Evolutionary conservation across 2,888 invertebrate genomes (phyloP).

Genomic region (Dyspetes luteomarginatus): DNA sequence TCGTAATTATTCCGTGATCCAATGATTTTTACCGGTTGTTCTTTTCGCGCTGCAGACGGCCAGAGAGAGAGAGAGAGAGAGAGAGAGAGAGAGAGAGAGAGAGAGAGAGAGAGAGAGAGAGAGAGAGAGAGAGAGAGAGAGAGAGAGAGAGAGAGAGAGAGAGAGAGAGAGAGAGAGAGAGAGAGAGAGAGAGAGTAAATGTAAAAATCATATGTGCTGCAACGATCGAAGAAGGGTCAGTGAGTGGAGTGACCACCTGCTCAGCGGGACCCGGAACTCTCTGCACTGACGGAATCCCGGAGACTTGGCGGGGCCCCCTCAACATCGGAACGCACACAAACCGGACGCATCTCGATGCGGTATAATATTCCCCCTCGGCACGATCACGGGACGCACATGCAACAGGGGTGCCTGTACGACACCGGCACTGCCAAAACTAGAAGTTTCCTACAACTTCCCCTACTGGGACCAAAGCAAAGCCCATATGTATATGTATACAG

Average conservation of each 20-base stretch:
- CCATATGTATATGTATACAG: neutral
- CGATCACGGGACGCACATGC: conserved; percentile 43
- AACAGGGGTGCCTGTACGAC: conserved; percentile 29
- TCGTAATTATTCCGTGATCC: neutral
- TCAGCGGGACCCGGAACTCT: conserved; percentile 44
- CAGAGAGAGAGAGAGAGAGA: no score
- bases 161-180: no score
- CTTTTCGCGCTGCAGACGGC: no score
- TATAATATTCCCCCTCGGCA: conserved; percentile 1
- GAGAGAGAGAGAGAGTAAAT: no score
- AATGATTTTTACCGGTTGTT: neutral
- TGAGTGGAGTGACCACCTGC: conserved; percentile 64
- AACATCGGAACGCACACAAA: conserved; percentile 50
- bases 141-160: no score
- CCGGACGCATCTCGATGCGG: conserved; percentile 8
- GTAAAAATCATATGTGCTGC: conserved; percentile 1
- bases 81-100: no score
- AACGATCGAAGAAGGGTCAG: neutral
- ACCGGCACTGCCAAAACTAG: conserved; percentile 20
- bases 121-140: no score
- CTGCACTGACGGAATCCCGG: conserved; percentile 30
- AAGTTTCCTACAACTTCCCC: conserved; percentile 31
- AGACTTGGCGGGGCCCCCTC: conserved; percentile 33
- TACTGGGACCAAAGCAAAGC: no score
- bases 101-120: no score